phyloP scores from a whole-genome alignment of 1,140 invertebrate genomes.

The Cydia fagiglandana region DNA sequence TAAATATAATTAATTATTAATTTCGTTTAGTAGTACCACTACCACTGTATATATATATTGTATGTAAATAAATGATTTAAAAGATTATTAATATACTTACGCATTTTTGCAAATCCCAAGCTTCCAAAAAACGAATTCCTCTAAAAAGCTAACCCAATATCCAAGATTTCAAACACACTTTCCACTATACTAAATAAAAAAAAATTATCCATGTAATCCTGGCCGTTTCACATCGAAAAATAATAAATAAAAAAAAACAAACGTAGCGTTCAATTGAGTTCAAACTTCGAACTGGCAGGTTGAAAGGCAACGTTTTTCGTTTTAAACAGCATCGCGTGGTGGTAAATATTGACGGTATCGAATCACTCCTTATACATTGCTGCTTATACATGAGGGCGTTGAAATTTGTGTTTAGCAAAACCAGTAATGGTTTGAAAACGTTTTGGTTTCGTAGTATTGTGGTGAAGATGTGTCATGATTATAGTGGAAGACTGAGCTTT shows the following conservation, averaged over 20 bases:
- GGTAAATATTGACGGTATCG: background rate
- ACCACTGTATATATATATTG: no score
- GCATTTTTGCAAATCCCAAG: constrained; percentile 5
- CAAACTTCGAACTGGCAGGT: constrained; percentile 29
- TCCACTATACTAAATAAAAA: constrained; percentile 25
- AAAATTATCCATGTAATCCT: constrained; percentile 18
- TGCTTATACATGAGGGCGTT: background rate
- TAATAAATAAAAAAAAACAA: constrained; percentile 14
- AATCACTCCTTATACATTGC: background rate
- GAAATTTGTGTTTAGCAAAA: background rate
- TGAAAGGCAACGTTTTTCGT: constrained; percentile 25
- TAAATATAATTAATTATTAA: no score
- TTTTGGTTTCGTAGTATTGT: background rate
- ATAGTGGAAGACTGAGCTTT: constrained; percentile 16
- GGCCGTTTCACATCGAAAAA: constrained; percentile 21
- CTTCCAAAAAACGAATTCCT: background rate
- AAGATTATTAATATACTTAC: no score
- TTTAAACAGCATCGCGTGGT: constrained; percentile 11
- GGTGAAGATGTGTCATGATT: background rate
- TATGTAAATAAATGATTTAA: no score
- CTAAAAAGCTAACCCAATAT: constrained; percentile 22
- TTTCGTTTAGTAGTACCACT: no score
- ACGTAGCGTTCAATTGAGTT: constrained; percentile 19
- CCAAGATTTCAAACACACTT: constrained; percentile 21
- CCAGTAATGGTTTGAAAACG: background rate